Evolutionary conservation across 2,888 invertebrate species (phyloP).

Genomic region (Archips crataeganus): DNA sequence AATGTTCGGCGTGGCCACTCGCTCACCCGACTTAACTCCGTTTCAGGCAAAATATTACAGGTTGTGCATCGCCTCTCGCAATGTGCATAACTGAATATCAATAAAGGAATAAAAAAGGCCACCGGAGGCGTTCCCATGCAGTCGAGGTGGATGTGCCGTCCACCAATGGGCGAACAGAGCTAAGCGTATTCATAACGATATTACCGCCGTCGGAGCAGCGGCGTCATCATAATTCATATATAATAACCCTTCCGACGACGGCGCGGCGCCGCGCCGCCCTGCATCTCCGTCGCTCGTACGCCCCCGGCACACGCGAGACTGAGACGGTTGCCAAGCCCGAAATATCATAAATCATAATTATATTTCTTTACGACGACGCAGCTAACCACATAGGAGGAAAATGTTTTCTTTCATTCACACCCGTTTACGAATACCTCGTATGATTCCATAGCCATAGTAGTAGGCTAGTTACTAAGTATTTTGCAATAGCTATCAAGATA

Average conservation of each 20-base stretch:
- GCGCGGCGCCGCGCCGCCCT: constrained; percentile 73
- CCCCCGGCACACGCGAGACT: constrained; percentile 61
- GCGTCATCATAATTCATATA: constrained; percentile 86
- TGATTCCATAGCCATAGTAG: background rate
- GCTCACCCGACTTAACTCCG: constrained; percentile 78
- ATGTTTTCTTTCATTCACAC: constrained; percentile 66
- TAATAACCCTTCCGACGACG: constrained; percentile 84
- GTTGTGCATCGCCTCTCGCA: constrained; percentile 82
- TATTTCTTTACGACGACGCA: constrained; percentile 69
- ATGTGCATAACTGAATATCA: constrained; percentile 85
- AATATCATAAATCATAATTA: constrained; percentile 85
- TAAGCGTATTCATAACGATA: constrained; percentile 86
- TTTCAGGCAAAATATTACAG: constrained; percentile 83
- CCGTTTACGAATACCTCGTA: constrained; percentile 29
- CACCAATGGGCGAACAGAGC: constrained; percentile 82
- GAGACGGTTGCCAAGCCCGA: constrained; percentile 69
- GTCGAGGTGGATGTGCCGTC: constrained; percentile 81
- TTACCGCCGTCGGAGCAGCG: constrained; percentile 82
- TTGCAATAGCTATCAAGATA: background rate
- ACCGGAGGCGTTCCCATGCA: constrained; percentile 82
- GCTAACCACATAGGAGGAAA: constrained; percentile 59
- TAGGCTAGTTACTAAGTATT: background rate
- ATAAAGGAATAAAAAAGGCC: constrained; percentile 84
- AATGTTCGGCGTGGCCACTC: constrained; percentile 79
- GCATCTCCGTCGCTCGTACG: constrained; percentile 71